Base-by-base conservation (phyloP, 2,797 vertebrate genomes). In the Diglossa cyanea region DNA sequence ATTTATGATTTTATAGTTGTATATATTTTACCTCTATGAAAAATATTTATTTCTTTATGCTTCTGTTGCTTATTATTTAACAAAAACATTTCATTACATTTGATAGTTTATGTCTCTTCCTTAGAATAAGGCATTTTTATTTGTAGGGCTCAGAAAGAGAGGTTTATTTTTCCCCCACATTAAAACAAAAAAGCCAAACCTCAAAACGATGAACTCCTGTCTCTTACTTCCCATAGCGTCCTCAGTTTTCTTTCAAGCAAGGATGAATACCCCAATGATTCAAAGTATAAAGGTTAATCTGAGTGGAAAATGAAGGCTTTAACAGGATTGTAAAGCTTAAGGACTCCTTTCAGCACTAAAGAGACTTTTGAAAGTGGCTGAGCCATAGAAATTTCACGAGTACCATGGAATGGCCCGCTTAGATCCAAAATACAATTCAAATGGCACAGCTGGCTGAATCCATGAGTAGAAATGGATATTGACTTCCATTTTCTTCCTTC, bases 1-100 rank as follows among this genome's bases (percentile, higher is more conserved):
- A 98, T 98, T 98, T 98, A 98, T 98, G 97, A 96, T 98, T 98
- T 98, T 97, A 97, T 98, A 98, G 97, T 98, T 98, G 97, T 98
- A 96, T 98, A 98, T 98, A 98, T 98, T 98, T 98, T 98, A 97
- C 96, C 97, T 97, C 97, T 92, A 96, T 97, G 96, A 97, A 97
- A 98, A 98, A 98, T 98, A 98, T 98, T 97, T 98, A 98, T 98
- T 98, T 98, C 97, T 97, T 93, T 96, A 91, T 95, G 96, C 92
- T 97, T 97, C 97, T 96, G 92, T 97, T 98, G 96, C 97, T 97
- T 98, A 97, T 98, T 98, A 98, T 98, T 98, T 98, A 98, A 98
- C 97, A 97, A 98, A 98, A 98, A 92, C 97, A 98, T 97, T 97
- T 97, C 97, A 98, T 97, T 97, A 83, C 93, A 97, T 98, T 97